Conservation (phyloP, 1,140 invertebrate genomes). For the Drosophila navojoa region DNA sequence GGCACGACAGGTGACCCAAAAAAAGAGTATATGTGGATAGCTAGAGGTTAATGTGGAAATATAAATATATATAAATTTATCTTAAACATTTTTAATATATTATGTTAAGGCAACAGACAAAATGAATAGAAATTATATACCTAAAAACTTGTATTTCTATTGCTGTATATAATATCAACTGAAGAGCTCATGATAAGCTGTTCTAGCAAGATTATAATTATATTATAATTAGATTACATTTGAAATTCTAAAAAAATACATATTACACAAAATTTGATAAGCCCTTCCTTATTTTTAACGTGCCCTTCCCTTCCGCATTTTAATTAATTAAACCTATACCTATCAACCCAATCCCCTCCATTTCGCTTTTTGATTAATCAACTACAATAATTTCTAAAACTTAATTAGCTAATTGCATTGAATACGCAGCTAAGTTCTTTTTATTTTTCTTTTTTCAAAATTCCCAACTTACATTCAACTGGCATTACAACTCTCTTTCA, state of each 20-base stretch:
- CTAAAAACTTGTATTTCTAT: no score
- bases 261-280: no score
- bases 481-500: neutral
- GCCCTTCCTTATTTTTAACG: neutral
- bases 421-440: neutral
- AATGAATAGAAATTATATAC: no score
- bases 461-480: neutral
- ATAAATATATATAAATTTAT: neutral
- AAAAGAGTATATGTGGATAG: neutral
- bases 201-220: no score
- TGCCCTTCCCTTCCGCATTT: neutral
- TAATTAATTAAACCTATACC: neutral
- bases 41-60: neutral
- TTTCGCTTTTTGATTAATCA: neutral
- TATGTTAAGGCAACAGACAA: no score
- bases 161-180: neutral
- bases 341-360: no score
- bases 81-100: no score
- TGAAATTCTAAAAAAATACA: no score
- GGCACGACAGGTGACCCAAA: conserved; percentile 3
- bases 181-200: no score
- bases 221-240: no score
- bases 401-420: conserved; percentile 3
- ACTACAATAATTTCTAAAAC: neutral
- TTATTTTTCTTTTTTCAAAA: neutral